A percentile compares a stretch with the other conserved stretches of the same genome.
These are phyloP conservation scores for Poecilobothrus nobilitatus DNA, from an alignment of 2,888 invertebrate genomes.

Conservation along the genomic window DNA sequence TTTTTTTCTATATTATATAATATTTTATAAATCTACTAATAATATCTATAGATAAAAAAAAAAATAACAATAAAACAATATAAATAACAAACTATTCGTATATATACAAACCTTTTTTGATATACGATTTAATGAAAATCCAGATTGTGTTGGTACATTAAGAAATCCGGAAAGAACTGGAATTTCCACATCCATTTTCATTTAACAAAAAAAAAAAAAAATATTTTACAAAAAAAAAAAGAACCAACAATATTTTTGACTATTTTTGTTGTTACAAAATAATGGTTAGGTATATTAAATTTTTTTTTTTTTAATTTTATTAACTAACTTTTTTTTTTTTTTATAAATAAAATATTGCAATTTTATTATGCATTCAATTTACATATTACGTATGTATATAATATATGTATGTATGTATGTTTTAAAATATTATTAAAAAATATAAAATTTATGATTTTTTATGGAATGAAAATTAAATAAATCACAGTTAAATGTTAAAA, in stretches of 20 bases:
- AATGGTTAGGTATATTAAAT: no score
- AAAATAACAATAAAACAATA: no score
- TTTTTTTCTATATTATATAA: no score
- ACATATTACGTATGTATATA: neutral
- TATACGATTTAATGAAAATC: slow-evolving; percentile 65
- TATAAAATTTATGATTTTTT: neutral
- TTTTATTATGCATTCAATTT: neutral
- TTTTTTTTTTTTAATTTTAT: no score
- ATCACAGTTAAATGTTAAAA: neutral
- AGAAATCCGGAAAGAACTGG: slow-evolving; percentile 67
- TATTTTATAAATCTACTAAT: no score
- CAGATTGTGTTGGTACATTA: slow-evolving; percentile 63
- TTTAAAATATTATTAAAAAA: no score
- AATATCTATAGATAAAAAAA: no score
- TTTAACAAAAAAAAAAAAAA: neutral
- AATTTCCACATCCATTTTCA: slow-evolving; percentile 62
- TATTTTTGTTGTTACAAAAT: no score
- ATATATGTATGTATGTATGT: neutral
- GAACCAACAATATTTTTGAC: no score
- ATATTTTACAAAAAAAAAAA: neutral
- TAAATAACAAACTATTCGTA: no score
- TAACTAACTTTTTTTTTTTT: no score
- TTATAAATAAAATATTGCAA: neutral
- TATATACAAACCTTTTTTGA: slow-evolving; percentile 55
- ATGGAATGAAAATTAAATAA: neutral